These are phyloP conservation scores for Venturia canescens DNA, from an alignment of 1,140 invertebrate species.

Conservation along the genomic window DNA sequence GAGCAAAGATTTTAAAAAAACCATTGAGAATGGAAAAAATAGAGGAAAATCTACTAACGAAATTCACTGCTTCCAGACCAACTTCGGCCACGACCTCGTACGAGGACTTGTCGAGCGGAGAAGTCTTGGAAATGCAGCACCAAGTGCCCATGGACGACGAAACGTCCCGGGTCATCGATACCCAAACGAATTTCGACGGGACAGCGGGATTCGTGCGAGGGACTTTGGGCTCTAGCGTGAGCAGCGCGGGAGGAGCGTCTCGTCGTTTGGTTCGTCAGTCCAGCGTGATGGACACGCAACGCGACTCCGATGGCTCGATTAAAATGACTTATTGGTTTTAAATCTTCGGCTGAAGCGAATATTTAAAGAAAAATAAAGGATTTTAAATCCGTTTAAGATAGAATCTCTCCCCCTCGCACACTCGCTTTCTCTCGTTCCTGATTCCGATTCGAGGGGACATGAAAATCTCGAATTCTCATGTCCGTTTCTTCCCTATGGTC, in stretches of 20 bases:
- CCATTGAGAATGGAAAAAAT: not conserved
- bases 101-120: constrained; percentile 68
- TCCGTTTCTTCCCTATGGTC: not conserved
- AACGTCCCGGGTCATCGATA: constrained; percentile 8
- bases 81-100: constrained; percentile 68
- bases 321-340: constrained; percentile 92
- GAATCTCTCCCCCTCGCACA: too few relatives aligned
- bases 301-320: constrained; percentile 85
- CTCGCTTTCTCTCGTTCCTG: too few relatives aligned
- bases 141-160: constrained; percentile 37
- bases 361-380: constrained; percentile 1
- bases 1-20: not conserved
- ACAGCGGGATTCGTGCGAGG: constrained; percentile 5
- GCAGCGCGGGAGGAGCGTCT: constrained; percentile 59
- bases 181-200: constrained; percentile 25
- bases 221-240: constrained; percentile 42
- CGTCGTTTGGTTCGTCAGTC: constrained; percentile 83
- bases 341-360: constrained; percentile 38
- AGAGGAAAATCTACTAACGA: not conserved
- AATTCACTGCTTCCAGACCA: constrained; percentile 56
- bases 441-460: not conserved
- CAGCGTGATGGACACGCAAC: constrained; percentile 87
- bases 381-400: too few relatives aligned
- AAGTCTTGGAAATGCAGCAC: constrained; percentile 52
- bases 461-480: not conserved